Evolutionary conservation across 2,113 vertebrate species (phyloP).

Genomic region (Centropristis striata): DNA sequence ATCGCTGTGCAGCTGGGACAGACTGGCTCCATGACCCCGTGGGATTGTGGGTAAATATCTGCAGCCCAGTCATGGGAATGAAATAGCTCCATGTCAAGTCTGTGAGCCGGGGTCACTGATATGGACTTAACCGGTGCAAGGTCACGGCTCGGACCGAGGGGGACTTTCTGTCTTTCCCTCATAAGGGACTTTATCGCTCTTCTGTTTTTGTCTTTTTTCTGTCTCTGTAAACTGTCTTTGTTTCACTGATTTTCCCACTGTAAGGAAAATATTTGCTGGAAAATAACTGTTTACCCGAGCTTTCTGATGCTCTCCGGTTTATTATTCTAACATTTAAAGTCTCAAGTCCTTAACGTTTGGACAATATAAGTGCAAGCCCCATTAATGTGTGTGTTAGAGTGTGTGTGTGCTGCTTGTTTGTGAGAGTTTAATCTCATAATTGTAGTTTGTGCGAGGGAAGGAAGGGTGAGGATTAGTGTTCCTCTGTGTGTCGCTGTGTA

Average conservation of each 20-base stretch:
- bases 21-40: slow-evolving; percentile 60
- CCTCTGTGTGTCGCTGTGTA: slow-evolving; percentile 59
- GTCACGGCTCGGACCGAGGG: slow-evolving; percentile 48
- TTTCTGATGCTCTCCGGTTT: slow-evolving; percentile 63
- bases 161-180: slow-evolving; percentile 51
- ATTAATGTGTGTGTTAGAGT: slow-evolving; percentile 32
- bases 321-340: slow-evolving; percentile 65
- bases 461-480: slow-evolving; percentile 77
- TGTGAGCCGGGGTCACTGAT: slow-evolving; percentile 56
- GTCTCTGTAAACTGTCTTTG: background rate
- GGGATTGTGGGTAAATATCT: slow-evolving; percentile 83
- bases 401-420: slow-evolving; percentile 62
- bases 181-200: slow-evolving; percentile 39
- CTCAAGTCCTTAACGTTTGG: slow-evolving; percentile 40
- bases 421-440: slow-evolving; percentile 78
- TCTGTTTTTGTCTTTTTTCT: slow-evolving; percentile 28
- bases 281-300: slow-evolving; percentile 70
- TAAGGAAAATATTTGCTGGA: slow-evolving; percentile 44
- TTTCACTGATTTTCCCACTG: slow-evolving; percentile 48
- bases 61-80: slow-evolving; percentile 79
- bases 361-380: slow-evolving; percentile 36
- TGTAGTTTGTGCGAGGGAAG: slow-evolving; percentile 70
- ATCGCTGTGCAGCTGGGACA: slow-evolving; percentile 54
- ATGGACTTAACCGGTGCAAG: slow-evolving; percentile 56
- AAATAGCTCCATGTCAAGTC: slow-evolving; percentile 68